Base-by-base conservation (phyloP, 1,140 invertebrate genomes). In the Coelopa frigida region DNA sequence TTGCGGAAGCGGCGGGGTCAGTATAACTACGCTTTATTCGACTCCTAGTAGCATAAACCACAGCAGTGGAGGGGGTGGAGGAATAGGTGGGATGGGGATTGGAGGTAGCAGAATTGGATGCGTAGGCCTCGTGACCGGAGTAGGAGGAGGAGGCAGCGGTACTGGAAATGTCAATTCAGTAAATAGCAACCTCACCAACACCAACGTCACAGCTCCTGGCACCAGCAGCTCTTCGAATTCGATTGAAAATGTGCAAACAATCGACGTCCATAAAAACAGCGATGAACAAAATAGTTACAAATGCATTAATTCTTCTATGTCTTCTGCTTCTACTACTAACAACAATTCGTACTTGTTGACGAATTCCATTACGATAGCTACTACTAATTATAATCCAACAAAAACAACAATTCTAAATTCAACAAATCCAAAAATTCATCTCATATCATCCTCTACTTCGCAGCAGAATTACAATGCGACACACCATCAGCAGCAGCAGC, bases 381-480 rank as follows among this genome's bases (percentile, higher is more conserved):
- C 21, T 50, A 50, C 20, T 37, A 49, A 44, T 21, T 44, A 21
- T 37, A 33, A 46, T 42, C 21, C 38, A 45, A 45, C 49, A 37
- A 33, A 37, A 38, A 38, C 44, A 46, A 46, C 36, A 46, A 39
- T 39, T 24, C 38, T 27, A 46, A 44, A 21, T 27, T 33, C 42
- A 44, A 44, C 42, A 44, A 44, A 31, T 27, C 8, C 27, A 29
- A 44, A 44, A 33, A 27, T 29, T 21, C 32, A 44, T 44, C 21
- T 48, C 33, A 51, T 48, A 22, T 26, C 44, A 40, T 51, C 45
- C 46, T 51, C 42, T 51, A 44, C 39, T 45, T 41, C 29, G 26
- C 46, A 51, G 37, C 46, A 47, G 20, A n/a, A n/a, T n/a, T n/a
- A n/a, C 48, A 66, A 63, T 46, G 61, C 3, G 65, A 62, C 37